Percentiles rank a stretch among this genome's conserved stretches.
These are phyloP conservation scores for Macrosiphum euphorbiae DNA, from an alignment of 2,888 invertebrate species.

Conservation along the genomic window DNA sequence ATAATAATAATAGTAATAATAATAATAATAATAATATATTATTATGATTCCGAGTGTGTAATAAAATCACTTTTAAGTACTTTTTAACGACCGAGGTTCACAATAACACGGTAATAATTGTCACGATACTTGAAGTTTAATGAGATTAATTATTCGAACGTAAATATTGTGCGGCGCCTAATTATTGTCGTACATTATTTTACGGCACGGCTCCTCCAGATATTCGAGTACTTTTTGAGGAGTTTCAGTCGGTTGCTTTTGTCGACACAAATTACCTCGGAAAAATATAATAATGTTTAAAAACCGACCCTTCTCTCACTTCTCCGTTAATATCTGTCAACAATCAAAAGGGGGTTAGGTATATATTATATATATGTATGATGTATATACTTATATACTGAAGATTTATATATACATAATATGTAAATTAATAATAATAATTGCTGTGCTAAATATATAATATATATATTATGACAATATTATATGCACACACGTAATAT, in stretches of 20 bases:
- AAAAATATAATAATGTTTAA: constrained; percentile 47
- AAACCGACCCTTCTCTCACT: constrained; percentile 20
- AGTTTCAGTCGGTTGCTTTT: constrained; percentile 10
- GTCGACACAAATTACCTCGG: constrained; percentile 34
- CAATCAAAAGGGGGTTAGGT: constrained; percentile 21
- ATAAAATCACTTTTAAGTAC: constrained; percentile 39
- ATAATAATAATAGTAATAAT: not conserved
- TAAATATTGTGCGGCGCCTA: constrained; percentile 41
- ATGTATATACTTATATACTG: not conserved
- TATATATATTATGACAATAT: too few species aligned
- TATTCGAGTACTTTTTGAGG: constrained; percentile 43
- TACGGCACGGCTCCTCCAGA: constrained; percentile 20
- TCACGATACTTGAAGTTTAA: constrained; percentile 33
- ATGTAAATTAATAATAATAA: constrained; percentile 33
- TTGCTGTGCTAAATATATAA: constrained; percentile 2
- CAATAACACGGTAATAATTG: constrained; percentile 26
- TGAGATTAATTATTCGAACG: constrained; percentile 40
- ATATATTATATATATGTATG: not conserved
- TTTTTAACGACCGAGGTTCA: constrained; percentile 23
- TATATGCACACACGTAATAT: not conserved
- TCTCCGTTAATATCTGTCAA: constrained; percentile 39
- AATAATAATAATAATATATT: too few species aligned
- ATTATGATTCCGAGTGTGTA: constrained; percentile 5
- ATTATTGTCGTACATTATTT: constrained; percentile 44
- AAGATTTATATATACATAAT: not conserved